phyloP scores from a whole-genome alignment of 1,140 invertebrate genomes.

The Drosophila biarmipes region DNA sequence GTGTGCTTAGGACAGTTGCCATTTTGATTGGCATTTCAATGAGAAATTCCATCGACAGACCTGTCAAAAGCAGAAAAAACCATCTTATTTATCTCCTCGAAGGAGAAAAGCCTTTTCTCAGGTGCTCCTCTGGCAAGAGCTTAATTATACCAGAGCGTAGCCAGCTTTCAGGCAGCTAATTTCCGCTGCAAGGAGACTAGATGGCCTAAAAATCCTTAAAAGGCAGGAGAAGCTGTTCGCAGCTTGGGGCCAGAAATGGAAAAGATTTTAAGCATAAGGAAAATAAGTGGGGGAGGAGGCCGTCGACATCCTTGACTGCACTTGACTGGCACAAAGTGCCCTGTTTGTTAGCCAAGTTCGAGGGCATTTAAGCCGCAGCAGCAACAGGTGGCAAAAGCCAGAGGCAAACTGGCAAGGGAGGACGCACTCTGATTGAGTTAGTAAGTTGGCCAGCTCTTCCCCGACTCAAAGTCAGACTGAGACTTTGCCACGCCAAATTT shows the following conservation, averaged over 20 bases:
- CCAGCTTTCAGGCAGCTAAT: conserved; percentile 44
- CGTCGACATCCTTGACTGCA: conserved; percentile 67
- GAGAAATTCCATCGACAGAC: conserved; percentile 46
- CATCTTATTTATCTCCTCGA: background rate
- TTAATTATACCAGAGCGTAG: conserved; percentile 55
- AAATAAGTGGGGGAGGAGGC: background rate
- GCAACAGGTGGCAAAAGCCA: conserved; percentile 66
- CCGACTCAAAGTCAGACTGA: conserved; percentile 23
- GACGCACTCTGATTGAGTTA: conserved; percentile 74
- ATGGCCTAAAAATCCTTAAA: conserved; percentile 20
- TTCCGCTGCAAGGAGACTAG: conserved; percentile 34
- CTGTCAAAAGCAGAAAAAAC: conserved; percentile 67
- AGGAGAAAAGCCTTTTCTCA: conserved; percentile 40
- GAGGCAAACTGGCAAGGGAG: conserved; percentile 6
- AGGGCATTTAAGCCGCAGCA: conserved; percentile 53
- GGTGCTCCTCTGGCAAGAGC: conserved; percentile 35
- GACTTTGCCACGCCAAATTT: conserved; percentile 68
- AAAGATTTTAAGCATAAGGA: conserved; percentile 39
- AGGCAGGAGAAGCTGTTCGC: background rate
- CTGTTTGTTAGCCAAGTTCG: conserved; percentile 26
- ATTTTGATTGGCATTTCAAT: conserved; percentile 68
- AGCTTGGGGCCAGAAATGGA: conserved; percentile 21
- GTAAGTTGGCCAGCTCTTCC: conserved; percentile 45
- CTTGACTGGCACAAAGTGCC: conserved; percentile 68
- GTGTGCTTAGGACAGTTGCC: conserved; percentile 49